Base-by-base conservation (phyloP, 2,888 invertebrate species). In the Megalurothrips usitatus region DNA sequence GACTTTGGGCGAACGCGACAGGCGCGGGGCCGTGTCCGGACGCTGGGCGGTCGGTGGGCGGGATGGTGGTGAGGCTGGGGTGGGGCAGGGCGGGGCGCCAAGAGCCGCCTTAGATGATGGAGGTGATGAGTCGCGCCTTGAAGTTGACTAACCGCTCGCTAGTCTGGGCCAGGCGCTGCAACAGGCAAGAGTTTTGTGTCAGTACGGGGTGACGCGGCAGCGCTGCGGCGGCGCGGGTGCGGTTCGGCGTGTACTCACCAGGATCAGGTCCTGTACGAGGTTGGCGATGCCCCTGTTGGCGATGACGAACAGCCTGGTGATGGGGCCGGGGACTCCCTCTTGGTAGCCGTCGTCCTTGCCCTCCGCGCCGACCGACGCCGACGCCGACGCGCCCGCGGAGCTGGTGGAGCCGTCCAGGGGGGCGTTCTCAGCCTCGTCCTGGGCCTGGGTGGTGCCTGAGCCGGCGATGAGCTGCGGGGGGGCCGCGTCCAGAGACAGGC, bases 111-210 rank as follows among this genome's bases (percentile, higher is more conserved):
- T 95, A 95, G 89, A 96, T 95, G 88, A 95, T 93, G 85, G 95
- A 94, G 86, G 95, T 96, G 88, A 96, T 94, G 86, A 96, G 90
- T 90, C 95, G 92, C 87, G 95, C 95, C 90, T 95, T 96, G 92
- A 95, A 96, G 93, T 95, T 95, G 86, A 96, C 95, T 90, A 96
- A 93, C 88, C 94, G 92, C 89, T 96, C 95, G 87, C 95, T 95
- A 87, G 95, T 95, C 88, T 95, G 94, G 82, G 95, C 95, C 88
- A 95, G 90, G 85, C 93, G 92, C 93, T 93, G 88, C 81, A 88
- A 88, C 34, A 43, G 34, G 34, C 34, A 43, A 43, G 34, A 43
- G 34, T 43, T 43, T n/a, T 43, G 34, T 43, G 34, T 43, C 34
- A 43, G 34, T 2, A 2, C 34, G 34, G 34, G 34, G 34, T 43